Base-by-base conservation (phyloP, 2,888 invertebrate species). In the Cylloceria caligata region DNA sequence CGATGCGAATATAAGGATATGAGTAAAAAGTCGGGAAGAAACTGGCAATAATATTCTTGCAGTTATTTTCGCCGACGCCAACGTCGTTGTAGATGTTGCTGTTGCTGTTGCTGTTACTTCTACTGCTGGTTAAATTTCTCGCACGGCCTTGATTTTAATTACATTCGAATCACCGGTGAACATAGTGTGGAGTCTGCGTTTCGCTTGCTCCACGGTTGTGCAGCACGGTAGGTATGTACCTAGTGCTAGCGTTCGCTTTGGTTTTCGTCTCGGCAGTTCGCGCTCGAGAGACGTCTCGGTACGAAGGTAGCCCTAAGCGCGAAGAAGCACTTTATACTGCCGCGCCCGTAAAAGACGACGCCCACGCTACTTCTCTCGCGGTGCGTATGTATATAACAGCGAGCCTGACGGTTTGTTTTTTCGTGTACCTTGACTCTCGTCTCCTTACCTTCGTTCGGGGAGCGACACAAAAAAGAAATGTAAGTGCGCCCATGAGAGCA, bases 271-370 rank as follows among this genome's bases (percentile, higher is more conserved):
- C 65, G 34, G 39, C 67, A 65, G 62, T 69, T 64, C 57, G 9
- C 47, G 60, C 30, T 60, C 60, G 64, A 52, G 57, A 45, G 19
- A 64, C 42, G 21, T 39, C 30, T 42, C 60, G 13, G 19, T n/a
- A 11, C 34, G 60, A 30, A n/a, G 11, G 16, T 24, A 42, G 65
- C 68, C 80, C 80, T 80, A 74, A 76, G 86, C 86, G 86, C 84
- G 86, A 83, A 85, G 85, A 83, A 87, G 84, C 88, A 88, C 86
- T 88, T 88, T 86, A 89, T 87, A 83, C 83, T 75, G 79, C 79
- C 79, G 82, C 83, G 86, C 84, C 88, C 86, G 89, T 87, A 88
- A 82, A 90, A 89, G 86, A 84, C 87, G 86, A 89, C 89, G 87
- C 89, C 89, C 86, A 89, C 89, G 87, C 88, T 47, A 52, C 55